phyloP scores from a whole-genome alignment of 1,140 invertebrate genomes.

The Parasteatoda tepidariorum region DNA sequence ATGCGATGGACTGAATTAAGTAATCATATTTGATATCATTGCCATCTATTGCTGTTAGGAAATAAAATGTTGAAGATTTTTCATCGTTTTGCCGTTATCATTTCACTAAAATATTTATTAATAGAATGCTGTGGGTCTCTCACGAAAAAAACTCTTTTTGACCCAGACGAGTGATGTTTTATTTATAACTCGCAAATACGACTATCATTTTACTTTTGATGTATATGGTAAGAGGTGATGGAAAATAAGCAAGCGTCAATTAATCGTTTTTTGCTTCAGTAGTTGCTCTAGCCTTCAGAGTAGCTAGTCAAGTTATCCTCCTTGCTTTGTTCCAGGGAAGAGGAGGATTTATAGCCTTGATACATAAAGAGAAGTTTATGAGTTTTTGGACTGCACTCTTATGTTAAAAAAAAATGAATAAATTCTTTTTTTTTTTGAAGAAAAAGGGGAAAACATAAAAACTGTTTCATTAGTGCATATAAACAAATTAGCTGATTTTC shows the following conservation, averaged over 20 bases:
- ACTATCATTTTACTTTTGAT: slow-evolving; percentile 45
- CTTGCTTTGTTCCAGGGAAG: slow-evolving; percentile 38
- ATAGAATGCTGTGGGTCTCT: not conserved
- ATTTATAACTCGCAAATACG: not conserved
- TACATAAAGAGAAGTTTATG: not conserved
- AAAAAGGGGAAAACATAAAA: slow-evolving; percentile 5
- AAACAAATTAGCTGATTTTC: slow-evolving; percentile 44
- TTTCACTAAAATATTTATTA: slow-evolving; percentile 27
- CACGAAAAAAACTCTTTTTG: not conserved
- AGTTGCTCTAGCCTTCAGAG: slow-evolving; percentile 52
- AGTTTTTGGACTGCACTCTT: slow-evolving; percentile 21
- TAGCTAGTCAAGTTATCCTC: slow-evolving; percentile 46
- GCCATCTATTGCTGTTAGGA: slow-evolving; percentile 9
- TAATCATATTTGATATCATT: slow-evolving; percentile 33
- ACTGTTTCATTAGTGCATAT: slow-evolving; percentile 23
- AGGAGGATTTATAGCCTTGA: slow-evolving; percentile 33
- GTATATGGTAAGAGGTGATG: not conserved
- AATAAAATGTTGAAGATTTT: not conserved
- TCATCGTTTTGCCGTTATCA: slow-evolving; percentile 20
- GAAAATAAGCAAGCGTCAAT: not conserved
- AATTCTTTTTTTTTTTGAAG: slow-evolving; percentile 9
- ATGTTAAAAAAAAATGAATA: not conserved
- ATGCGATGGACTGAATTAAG: slow-evolving; percentile 4
- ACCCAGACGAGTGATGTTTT: not conserved
- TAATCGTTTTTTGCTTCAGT: slow-evolving; percentile 55